These are phyloP conservation scores for Oenanthe melanoleuca DNA, from an alignment of 2,113 vertebrate species.

Conservation along the genomic window DNA sequence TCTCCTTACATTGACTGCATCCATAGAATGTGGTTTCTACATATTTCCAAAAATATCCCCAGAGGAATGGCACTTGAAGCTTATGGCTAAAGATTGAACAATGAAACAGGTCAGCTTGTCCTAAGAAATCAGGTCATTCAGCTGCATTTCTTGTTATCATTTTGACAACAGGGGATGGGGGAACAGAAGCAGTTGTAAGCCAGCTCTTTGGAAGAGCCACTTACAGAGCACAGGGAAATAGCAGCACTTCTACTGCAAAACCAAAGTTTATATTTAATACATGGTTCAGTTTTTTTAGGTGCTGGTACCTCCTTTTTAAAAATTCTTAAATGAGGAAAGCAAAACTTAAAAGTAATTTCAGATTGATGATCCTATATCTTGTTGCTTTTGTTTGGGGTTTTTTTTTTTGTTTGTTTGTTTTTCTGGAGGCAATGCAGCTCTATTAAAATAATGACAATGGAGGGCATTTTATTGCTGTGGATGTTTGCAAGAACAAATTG, in stretches of 20 bases:
- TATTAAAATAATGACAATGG: neutral
- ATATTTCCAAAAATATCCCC: slow-evolving; percentile 27
- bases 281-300: neutral
- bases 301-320: neutral
- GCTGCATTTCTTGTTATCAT: slow-evolving; percentile 45
- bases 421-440: neutral
- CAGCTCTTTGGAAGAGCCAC: neutral
- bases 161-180: slow-evolving; percentile 56
- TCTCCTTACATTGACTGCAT: neutral
- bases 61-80: slow-evolving; percentile 52
- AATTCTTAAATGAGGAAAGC: neutral
- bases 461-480: neutral
- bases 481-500: neutral
- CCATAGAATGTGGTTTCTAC: slow-evolving; percentile 9
- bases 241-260: neutral
- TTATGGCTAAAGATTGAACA: slow-evolving; percentile 51
- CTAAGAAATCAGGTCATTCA: slow-evolving; percentile 71
- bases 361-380: neutral
- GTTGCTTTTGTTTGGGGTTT: neutral
- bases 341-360: neutral
- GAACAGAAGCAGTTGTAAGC: neutral
- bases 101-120: slow-evolving; percentile 68
- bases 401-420: neutral
- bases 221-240: neutral
- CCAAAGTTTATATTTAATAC: neutral